Conservation (phyloP, 2,888 invertebrate species). For the Azorinus chamasolen region DNA sequence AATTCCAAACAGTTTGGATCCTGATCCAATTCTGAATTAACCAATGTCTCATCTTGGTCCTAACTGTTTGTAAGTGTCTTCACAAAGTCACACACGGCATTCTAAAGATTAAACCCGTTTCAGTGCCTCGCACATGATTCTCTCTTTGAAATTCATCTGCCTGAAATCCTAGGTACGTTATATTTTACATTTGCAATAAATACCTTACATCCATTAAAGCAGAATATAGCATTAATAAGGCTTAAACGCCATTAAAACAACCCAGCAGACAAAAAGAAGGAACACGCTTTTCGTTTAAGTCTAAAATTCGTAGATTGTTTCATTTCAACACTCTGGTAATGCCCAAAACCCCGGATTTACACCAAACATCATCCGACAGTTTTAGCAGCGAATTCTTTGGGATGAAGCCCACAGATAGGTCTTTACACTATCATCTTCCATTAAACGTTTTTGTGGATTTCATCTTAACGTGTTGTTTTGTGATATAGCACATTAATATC, state of each 20-base stretch:
- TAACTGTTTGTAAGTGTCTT: too few relatives aligned
- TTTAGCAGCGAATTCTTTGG: constrained; percentile 37
- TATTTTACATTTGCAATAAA: constrained; percentile 41
- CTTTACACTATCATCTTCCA: too few relatives aligned
- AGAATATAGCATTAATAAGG: constrained; percentile 47
- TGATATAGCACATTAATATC: too few relatives aligned
- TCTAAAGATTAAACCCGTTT: constrained; percentile 43
- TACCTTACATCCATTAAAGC: constrained; percentile 35
- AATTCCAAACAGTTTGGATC: too few relatives aligned
- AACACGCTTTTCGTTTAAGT: constrained; percentile 39
- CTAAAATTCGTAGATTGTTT: constrained; percentile 39
- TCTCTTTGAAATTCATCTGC: constrained; percentile 61
- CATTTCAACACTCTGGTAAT: constrained; percentile 49
- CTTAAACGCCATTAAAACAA: constrained; percentile 48
- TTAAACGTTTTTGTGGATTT: too few relatives aligned
- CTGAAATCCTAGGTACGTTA: constrained; percentile 47
- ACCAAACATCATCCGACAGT: constrained; percentile 43
- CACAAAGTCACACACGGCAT: too few relatives aligned
- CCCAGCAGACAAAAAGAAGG: constrained; percentile 25
- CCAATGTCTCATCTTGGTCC: too few relatives aligned
- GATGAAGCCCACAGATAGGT: constrained; percentile 1
- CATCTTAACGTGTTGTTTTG: too few relatives aligned
- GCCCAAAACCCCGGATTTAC: constrained; percentile 47
- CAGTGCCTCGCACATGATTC: constrained; percentile 35
- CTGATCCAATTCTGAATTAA: too few relatives aligned